Percentiles rank a stretch among this genome's conserved stretches.
These are phyloP conservation scores for Willowsia nigromaculata DNA, from an alignment of 2,888 invertebrate species.

Conservation along the genomic window DNA sequence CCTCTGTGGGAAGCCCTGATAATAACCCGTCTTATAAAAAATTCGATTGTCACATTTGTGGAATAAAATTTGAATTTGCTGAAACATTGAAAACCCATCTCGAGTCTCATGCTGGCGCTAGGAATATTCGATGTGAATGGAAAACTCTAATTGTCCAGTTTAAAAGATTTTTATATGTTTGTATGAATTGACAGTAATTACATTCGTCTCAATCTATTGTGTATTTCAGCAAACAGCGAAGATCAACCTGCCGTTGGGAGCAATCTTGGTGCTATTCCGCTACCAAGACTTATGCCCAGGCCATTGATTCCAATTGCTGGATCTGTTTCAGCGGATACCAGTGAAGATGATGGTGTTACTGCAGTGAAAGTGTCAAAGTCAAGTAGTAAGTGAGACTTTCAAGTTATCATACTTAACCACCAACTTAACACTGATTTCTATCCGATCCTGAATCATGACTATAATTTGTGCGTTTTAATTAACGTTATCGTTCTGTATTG, in stretches of 20 bases:
- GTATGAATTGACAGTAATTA: not conserved
- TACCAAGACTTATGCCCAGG: slow-evolving; percentile 59
- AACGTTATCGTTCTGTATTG: not conserved
- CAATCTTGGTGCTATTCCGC: slow-evolving; percentile 42
- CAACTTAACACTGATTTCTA: not conserved
- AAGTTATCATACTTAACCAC: too few relatives aligned
- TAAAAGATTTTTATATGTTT: not conserved
- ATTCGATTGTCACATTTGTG: slow-evolving; percentile 58
- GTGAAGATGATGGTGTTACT: not conserved
- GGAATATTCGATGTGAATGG: slow-evolving; percentile 50
- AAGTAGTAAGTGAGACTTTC: not conserved
- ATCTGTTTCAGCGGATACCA: not conserved
- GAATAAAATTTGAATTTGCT: slow-evolving; percentile 60
- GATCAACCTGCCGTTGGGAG: slow-evolving; percentile 33
- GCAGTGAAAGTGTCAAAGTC: not conserved
- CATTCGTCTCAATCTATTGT: too few relatives aligned
- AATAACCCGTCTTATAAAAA: slow-evolving; percentile 49
- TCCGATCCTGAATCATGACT: not conserved
- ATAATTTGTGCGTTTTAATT: not conserved
- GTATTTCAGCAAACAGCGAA: slow-evolving; percentile 49
- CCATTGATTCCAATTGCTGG: slow-evolving; percentile 1
- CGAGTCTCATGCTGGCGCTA: slow-evolving; percentile 52
- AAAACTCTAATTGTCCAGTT: not conserved
- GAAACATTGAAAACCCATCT: slow-evolving; percentile 61
- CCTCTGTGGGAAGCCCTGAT: slow-evolving; percentile 46